Base-by-base conservation (phyloP, 2,113 vertebrate genomes). In the Menura novaehollandiae region DNA sequence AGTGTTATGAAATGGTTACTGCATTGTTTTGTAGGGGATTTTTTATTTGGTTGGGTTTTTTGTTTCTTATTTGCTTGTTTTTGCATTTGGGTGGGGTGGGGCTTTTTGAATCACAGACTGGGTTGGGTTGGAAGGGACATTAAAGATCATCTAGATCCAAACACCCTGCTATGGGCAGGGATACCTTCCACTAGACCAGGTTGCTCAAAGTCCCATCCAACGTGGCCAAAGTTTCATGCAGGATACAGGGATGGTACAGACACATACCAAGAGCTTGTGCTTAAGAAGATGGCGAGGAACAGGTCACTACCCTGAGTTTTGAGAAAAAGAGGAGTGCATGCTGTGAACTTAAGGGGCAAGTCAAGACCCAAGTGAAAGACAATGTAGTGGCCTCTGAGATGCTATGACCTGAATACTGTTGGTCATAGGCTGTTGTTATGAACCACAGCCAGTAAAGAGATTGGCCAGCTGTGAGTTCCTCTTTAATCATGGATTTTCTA, bases 21-120 rank as follows among this genome's bases (percentile, higher is more conserved):
- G 3, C 12, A 9, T 33, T 16, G 2, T 43, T 78, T 64, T 44
- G 3, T 7, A 32, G 3, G 2, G 2, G 17, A 37, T 0, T 52
- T 89, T 67, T 67, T 17, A 4, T 12, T 28, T 20, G 3, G 3
- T 47, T 43, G 8, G 13, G n/a, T 5, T 18, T 55, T 64, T 35
- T 23, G 2, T 15, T 80, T 23, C 49, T 30, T 49, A 2, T 51
- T 73, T 51, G 3, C 28, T 66, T 66, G 13, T 2, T 7, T 56
- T 56, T 35, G 22, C 15, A 15, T 37, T 35, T 73, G 11, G 2
- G 5, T 51, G 16, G 35, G 7, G 39, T 41, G 39, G 6, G 1
- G 12, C 7, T 41, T 19, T 66, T 37, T 33, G 59, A 49, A 28
- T 33, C 33, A 28, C 13, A 20, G 27, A 43, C 51, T 51, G 44